Percentiles rank a stretch among this genome's conserved stretches.
phyloP scores from a whole-genome alignment of 1,140 invertebrate genomes.

The Drosophila biarmipes region DNA sequence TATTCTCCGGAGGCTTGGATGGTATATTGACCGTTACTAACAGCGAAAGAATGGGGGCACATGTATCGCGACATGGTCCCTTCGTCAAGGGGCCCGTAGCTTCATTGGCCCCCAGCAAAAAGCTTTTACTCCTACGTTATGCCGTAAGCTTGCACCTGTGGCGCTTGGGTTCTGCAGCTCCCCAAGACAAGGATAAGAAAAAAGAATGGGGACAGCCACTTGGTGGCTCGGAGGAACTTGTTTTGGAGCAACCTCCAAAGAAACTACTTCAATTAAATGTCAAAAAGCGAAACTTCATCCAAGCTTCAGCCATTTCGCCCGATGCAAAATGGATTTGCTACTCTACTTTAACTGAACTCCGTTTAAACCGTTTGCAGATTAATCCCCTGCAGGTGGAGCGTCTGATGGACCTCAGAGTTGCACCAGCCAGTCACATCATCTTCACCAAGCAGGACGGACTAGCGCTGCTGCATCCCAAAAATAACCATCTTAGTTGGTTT shows the following conservation, averaged over 20 bases:
- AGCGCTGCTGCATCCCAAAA: constrained; percentile 68
- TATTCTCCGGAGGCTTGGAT: constrained; percentile 92
- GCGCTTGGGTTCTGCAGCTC: constrained; percentile 86
- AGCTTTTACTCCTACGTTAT: constrained; percentile 89
- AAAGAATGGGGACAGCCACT: neutral
- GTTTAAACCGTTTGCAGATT: constrained; percentile 85
- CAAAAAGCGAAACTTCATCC: constrained; percentile 16
- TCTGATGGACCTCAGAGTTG: no score
- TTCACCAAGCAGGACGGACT: constrained; percentile 85
- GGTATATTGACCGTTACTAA: constrained; percentile 89
- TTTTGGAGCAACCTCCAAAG: constrained; percentile 85
- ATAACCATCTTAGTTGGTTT: constrained; percentile 61
- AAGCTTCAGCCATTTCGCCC: constrained; percentile 87
- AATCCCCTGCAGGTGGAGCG: constrained; percentile 73
- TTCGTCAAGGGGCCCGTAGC: constrained; percentile 88
- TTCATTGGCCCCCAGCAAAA: constrained; percentile 86
- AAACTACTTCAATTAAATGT: constrained; percentile 88
- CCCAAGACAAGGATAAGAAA: constrained; percentile 6
- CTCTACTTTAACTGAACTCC: constrained; percentile 88
- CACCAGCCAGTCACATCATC: constrained; percentile 84
- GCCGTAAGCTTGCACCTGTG: constrained; percentile 88
- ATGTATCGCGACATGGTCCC: constrained; percentile 90
- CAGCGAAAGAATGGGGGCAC: constrained; percentile 85
- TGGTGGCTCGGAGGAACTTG: constrained; percentile 28
- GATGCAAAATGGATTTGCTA: constrained; percentile 90